Percentiles rank a stretch among this genome's conserved stretches.
phyloP scores from a whole-genome alignment of 2,888 invertebrate genomes.

The Drosophila histrio region DNA sequence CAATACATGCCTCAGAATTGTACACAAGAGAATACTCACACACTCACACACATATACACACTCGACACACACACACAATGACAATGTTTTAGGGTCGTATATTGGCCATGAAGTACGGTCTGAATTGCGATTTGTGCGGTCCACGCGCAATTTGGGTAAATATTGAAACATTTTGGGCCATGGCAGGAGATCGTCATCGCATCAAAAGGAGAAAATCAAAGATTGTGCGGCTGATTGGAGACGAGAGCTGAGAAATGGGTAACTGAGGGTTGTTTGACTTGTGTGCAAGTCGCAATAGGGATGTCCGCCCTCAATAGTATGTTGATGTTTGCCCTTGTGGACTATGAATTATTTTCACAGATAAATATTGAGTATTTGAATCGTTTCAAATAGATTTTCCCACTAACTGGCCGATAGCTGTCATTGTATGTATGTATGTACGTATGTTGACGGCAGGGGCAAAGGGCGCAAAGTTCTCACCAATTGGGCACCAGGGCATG shows the following conservation, averaged over 20 bases:
- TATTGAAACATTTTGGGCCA: conserved; percentile 69
- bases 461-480: conserved; percentile 49
- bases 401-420: conserved; percentile 46
- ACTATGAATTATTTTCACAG: conserved; percentile 49
- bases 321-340: conserved; percentile 46
- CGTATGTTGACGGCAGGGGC: not conserved
- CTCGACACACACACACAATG: conserved; percentile 50
- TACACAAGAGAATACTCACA: conserved; percentile 6
- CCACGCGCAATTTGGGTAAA: conserved; percentile 75
- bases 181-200: conserved; percentile 20
- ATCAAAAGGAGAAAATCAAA: conserved; percentile 55
- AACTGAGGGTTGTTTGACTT: conserved; percentile 53
- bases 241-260: conserved; percentile 9
- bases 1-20: conserved; percentile 10
- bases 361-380: conserved; percentile 35
- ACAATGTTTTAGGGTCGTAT: conserved; percentile 57
- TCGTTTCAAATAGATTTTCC: conserved; percentile 51
- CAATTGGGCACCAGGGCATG: conserved; percentile 24
- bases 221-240: conserved; percentile 74
- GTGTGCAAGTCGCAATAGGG: conserved; percentile 10
- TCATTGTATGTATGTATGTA: conserved; percentile 28
- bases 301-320: conserved; percentile 26
- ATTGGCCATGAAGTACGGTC: conserved; percentile 62
- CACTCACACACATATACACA: not conserved
- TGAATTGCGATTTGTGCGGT: conserved; percentile 61